Evolutionary conservation across 2,888 invertebrate genomes (phyloP), one percentile per base, ranked within the genome.

Genomic region (Gari tellinella): DNA sequence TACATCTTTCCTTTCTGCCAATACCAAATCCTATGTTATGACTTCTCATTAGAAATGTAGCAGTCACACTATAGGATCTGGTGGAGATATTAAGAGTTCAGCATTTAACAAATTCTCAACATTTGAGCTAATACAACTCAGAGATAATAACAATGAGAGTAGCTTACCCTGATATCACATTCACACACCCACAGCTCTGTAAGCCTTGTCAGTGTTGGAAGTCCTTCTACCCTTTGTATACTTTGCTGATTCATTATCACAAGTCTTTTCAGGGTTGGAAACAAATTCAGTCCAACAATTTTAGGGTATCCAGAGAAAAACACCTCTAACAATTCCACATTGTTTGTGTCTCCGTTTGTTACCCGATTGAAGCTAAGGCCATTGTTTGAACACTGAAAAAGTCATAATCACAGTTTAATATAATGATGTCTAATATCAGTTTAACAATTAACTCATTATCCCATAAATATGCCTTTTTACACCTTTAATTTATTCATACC

Each of bases 221-320:
- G 60, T 12, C 86, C 87, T 55, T 85, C 84, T 15, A 89, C 82
- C 21, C 73, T 79, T 7, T 79, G 66, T 52, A 90, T 79, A n/a
- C 63, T 46, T 25, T 77, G 61, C 63, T 89, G 88, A 53, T 87
- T 85, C 58, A 90, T 86, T 10, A 90, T 82, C 25, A 84, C 82
- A 19, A 90, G 83, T 10, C 84, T 85, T 25, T 83, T 83, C 40
- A 92, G 80, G 67, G 90, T 89, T 12, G 91, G 91, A 77, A 92
- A 92, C 57, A 85, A 72, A 38, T 87, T 75, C 62, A 92, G 80
- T 25, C 90, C 89, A 25, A 86, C 73, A 31, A 92, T 86, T 48
- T 85, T 81, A 3, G 91, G 89, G 75, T 86, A 90, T 1, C 91
- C 91, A 31, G 90, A 89, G 81, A 92, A 92, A 75, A 92, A 92